A percentile compares a stretch with the other conserved stretches of the same genome.
Conservation (phyloP, 1,140 invertebrate genomes). For the Trachelipus rathkii region DNA sequence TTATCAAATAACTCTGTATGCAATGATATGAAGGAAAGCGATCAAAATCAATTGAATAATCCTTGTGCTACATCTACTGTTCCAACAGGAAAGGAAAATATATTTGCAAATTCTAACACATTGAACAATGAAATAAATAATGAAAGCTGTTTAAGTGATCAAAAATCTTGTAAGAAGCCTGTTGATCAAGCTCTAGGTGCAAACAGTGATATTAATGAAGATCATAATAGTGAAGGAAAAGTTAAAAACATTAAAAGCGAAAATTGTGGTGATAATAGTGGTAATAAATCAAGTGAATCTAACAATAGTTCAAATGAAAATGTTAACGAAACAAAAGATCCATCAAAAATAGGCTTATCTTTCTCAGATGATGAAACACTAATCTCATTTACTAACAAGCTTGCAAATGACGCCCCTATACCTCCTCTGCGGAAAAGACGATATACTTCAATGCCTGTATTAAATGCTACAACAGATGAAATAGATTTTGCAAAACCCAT, state of each 20-base stretch:
- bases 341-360: background rate
- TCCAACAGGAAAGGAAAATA: too few species aligned
- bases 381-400: too few species aligned
- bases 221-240: background rate
- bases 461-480: background rate
- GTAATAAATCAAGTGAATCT: background rate
- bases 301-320: background rate
- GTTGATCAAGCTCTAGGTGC: too few species aligned
- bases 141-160: too few species aligned
- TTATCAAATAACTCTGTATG: too few species aligned
- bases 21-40: too few species aligned
- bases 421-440: background rate
- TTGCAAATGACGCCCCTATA: background rate
- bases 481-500: background rate
- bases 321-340: background rate
- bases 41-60: too few species aligned
- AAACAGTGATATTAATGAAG: background rate
- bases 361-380: background rate
- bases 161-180: too few species aligned
- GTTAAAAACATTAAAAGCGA: background rate
- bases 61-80: too few species aligned
- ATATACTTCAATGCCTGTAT: background rate
- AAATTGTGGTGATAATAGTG: background rate
- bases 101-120: too few species aligned
- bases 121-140: too few species aligned